Conservation (phyloP, 37 sponge, comb jelly and placozoan genomes). For the Bolinopsis microptera region DNA sequence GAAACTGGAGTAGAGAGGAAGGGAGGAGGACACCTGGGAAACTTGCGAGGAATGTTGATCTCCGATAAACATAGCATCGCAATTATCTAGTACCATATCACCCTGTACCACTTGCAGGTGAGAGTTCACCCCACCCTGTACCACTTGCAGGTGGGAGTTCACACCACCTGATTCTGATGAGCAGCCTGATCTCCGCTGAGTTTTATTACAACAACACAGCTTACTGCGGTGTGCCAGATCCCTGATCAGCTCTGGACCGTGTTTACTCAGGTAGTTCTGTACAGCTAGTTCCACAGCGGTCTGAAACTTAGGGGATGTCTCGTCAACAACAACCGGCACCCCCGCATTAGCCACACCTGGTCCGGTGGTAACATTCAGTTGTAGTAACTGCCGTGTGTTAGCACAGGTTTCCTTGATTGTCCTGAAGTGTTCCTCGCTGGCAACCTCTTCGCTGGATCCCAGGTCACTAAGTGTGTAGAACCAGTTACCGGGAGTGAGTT, state of each 20-base stretch:
- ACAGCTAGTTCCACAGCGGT: background rate
- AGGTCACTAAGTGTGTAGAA: constrained; percentile 2
- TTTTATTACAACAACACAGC: constrained; percentile 1
- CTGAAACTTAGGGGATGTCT: background rate
- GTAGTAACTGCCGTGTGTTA: background rate
- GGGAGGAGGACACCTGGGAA: background rate
- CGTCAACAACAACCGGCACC: background rate
- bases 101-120: too few relatives aligned
- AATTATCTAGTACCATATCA: background rate
- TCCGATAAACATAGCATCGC: background rate
- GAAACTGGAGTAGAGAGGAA: background rate
- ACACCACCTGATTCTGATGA: background rate
- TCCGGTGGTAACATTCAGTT: background rate
- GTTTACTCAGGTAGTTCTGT: background rate
- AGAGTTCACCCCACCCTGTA: background rate
- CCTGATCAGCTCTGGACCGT: background rate
- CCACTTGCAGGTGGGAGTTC: background rate
- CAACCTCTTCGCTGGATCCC: background rate
- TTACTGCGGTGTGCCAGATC: background rate
- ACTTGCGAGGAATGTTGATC: background rate
- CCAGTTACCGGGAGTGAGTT: background rate
- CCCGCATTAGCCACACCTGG: background rate
- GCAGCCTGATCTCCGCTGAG: background rate
- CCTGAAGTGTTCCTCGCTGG: background rate
- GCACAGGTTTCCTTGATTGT: background rate